Conservation (phyloP, 2,113 vertebrate genomes). For the Hemibagrus wyckioides region DNA sequence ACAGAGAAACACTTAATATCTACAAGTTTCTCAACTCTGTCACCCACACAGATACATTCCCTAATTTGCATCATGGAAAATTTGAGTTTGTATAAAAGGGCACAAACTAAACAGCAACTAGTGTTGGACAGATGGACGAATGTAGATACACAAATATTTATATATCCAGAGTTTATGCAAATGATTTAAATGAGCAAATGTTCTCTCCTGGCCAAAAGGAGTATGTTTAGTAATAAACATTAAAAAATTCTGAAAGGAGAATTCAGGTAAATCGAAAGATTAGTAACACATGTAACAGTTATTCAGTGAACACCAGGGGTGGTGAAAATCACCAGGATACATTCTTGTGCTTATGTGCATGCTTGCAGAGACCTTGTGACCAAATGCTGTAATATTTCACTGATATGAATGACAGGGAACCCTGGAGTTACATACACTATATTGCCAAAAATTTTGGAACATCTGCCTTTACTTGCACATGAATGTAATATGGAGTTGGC, state of each 20-base stretch:
- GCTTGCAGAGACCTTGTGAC: background rate
- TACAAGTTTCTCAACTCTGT: background rate
- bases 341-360: background rate
- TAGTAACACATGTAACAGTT: background rate
- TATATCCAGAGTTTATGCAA: background rate
- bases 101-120: background rate
- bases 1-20: background rate
- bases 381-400: background rate
- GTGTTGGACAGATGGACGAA: background rate
- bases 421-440: background rate
- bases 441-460: no score
- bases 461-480: no score
- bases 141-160: background rate
- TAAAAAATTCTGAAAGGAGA: background rate
- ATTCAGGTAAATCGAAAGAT: background rate
- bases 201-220: background rate
- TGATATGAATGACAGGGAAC: background rate
- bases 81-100: background rate
- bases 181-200: background rate
- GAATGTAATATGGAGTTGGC: no score
- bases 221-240: background rate
- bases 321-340: background rate
- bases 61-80: background rate
- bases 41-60: background rate
- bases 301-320: background rate